Percentiles rank a stretch among this genome's conserved stretches.
Conservation (phyloP, 2,797 vertebrate genomes). For the Xiphorhynchus erythropygius region DNA sequence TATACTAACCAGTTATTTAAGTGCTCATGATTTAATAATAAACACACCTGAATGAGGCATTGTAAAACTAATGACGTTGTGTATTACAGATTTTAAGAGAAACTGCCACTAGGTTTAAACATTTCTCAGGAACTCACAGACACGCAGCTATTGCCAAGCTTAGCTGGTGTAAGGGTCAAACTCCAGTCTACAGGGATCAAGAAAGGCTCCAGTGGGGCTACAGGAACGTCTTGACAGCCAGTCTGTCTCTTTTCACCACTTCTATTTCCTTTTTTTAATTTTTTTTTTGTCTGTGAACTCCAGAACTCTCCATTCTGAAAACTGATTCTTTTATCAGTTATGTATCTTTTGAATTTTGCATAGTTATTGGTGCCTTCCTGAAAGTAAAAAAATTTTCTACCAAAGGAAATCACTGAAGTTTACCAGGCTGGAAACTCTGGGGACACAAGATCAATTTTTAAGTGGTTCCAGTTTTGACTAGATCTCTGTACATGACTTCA, state of each 20-base stretch:
- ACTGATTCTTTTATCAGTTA: background rate
- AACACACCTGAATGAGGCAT: slow-evolving; percentile 19
- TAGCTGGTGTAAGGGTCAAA: slow-evolving; percentile 16
- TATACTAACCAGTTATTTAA: slow-evolving; percentile 35
- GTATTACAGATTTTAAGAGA: slow-evolving; percentile 6
- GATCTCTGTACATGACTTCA: background rate
- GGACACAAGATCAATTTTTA: background rate
- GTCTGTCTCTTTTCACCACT: slow-evolving; percentile 10
- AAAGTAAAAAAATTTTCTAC: background rate
- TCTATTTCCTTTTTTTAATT: fast-evolving
- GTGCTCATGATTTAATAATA: slow-evolving; percentile 64
- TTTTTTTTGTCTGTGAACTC: background rate
- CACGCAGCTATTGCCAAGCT: background rate
- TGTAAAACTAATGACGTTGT: slow-evolving; percentile 35
- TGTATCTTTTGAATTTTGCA: background rate
- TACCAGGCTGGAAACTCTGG: background rate
- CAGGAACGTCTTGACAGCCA: slow-evolving; percentile 11
- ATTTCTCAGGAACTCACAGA: background rate
- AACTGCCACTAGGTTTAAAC: background rate
- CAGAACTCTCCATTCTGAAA: background rate
- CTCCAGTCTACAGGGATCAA: background rate
- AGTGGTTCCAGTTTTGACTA: background rate
- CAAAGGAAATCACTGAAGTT: background rate
- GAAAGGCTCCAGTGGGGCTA: background rate
- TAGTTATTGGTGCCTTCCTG: background rate